phyloP scores from a whole-genome alignment of 2,888 invertebrate species.

The Eupsilia transversa region DNA sequence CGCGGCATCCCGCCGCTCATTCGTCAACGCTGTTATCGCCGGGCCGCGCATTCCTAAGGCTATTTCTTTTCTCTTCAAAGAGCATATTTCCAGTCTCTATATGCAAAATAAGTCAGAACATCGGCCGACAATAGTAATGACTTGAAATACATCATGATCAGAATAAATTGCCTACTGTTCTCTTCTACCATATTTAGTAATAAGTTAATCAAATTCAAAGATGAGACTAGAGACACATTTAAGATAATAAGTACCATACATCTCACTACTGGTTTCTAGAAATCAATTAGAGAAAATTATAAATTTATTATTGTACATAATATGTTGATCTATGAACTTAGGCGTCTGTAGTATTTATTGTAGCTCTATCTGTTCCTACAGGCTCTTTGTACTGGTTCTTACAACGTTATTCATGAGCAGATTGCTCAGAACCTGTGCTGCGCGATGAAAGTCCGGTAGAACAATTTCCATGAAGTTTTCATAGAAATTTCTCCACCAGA shows the following conservation, averaged over 20 bases:
- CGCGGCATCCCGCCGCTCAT: too few relatives aligned
- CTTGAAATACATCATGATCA: neutral
- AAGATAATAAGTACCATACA: neutral
- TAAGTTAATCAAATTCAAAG: neutral
- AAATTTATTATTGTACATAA: constrained; percentile 10
- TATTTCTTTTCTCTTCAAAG: too few relatives aligned
- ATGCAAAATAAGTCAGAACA: neutral
- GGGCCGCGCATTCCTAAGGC: too few relatives aligned
- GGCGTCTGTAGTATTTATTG: neutral
- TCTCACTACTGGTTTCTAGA: constrained; percentile 11
- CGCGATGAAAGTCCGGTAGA: too few relatives aligned
- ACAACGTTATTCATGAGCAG: neutral
- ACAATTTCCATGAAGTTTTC: too few relatives aligned
- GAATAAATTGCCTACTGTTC: neutral
- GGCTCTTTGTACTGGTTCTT: neutral
- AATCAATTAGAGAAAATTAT: constrained; percentile 25
- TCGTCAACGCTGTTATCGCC: too few relatives aligned
- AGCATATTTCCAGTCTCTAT: too few relatives aligned
- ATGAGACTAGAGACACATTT: too few relatives aligned
- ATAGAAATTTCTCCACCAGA: too few relatives aligned
- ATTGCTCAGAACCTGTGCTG: too few relatives aligned
- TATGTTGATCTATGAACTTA: constrained; percentile 26
- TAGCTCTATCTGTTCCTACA: neutral
- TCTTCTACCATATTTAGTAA: neutral
- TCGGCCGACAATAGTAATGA: neutral